Evolutionary conservation across 64 coral and sea anemone genomes (phyloP).

Genomic region (Montipora sp.): DNA sequence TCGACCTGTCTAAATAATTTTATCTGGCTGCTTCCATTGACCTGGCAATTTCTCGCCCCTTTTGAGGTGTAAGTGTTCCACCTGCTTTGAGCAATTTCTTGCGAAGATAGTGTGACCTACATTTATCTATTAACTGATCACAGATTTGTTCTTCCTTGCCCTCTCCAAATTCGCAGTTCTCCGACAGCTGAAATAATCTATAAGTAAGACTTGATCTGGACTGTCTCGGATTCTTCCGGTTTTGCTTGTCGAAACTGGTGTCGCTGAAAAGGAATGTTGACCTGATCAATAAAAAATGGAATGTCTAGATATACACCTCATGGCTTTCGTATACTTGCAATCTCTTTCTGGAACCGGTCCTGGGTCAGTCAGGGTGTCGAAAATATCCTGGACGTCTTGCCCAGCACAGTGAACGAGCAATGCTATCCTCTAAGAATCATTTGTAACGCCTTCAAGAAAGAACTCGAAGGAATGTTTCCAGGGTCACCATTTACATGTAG

Average conservation of each 20-base stretch:
- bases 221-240: neutral
- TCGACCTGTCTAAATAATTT: neutral
- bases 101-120: slow-evolving; percentile 38
- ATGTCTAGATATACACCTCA: too few species aligned
- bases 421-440: neutral
- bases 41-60: slow-evolving; percentile 9
- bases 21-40: slow-evolving; percentile 54
- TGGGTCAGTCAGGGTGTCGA: too few species aligned
- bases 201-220: neutral
- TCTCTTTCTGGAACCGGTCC: too few species aligned
- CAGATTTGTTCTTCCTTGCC: neutral
- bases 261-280: slow-evolving; percentile 29
- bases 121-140: slow-evolving; percentile 20
- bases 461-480: too few species aligned
- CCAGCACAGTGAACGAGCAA: too few species aligned
- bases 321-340: too few species aligned
- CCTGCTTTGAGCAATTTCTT: slow-evolving; percentile 50
- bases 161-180: neutral
- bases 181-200: neutral
- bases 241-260: neutral
- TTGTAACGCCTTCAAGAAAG: neutral
- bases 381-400: too few species aligned
- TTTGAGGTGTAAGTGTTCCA: slow-evolving; percentile 35
- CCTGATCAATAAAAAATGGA: neutral
- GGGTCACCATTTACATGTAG: too few species aligned